Conservation (phyloP, 2,797 vertebrate species). For the Gymnocypris eckloni region DNA sequence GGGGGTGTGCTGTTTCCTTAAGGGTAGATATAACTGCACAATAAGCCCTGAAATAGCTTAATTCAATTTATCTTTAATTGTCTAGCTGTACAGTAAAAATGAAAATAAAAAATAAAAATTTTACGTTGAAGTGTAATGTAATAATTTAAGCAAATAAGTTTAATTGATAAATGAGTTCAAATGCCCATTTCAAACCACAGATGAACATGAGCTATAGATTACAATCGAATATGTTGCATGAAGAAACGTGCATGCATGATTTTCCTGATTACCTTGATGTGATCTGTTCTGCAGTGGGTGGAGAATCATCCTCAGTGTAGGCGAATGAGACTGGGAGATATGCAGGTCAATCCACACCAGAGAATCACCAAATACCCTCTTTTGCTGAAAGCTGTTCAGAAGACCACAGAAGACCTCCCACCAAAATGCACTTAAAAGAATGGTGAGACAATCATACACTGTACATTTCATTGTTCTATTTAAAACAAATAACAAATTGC, state of each 20-base stretch:
- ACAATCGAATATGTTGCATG: background rate
- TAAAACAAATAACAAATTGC: background rate
- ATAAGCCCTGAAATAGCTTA: background rate
- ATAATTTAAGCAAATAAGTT: background rate
- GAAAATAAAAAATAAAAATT: background rate
- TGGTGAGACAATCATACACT: slow-evolving; percentile 72
- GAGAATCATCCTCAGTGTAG: slow-evolving; percentile 81
- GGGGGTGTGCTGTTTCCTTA: slow-evolving; percentile 12
- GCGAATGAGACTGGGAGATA: slow-evolving; percentile 83
- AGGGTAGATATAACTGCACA: background rate
- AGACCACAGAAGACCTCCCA: slow-evolving; percentile 71
- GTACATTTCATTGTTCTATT: background rate
- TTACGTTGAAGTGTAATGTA: background rate
- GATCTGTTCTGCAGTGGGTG: slow-evolving; percentile 79
- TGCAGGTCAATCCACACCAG: slow-evolving; percentile 87
- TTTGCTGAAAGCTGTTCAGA: slow-evolving; percentile 83
- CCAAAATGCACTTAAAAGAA: slow-evolving; percentile 71
- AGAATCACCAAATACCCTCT: slow-evolving; percentile 89
- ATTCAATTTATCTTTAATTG: background rate
- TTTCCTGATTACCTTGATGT: background rate
- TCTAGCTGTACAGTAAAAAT: background rate
- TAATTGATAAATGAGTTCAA: background rate
- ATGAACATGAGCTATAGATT: background rate
- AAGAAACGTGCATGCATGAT: background rate
- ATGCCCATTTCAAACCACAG: background rate